phyloP scores from a whole-genome alignment of 2,113 vertebrate genomes.

The Limanda limanda region DNA sequence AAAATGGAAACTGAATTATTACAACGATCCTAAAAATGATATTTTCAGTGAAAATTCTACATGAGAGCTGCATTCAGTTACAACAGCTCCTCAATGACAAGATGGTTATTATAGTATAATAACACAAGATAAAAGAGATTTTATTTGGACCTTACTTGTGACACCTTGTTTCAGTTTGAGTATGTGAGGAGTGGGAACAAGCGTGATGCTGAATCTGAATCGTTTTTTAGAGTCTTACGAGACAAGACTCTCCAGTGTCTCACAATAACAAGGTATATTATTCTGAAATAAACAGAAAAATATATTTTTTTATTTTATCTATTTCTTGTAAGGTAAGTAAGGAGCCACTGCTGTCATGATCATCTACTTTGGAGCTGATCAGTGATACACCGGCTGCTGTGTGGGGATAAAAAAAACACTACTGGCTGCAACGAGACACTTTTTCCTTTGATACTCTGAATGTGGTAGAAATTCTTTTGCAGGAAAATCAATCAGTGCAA shows the following conservation, averaged over 20 bases:
- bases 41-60: neutral
- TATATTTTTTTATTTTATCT: neutral
- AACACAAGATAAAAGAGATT: too few species aligned
- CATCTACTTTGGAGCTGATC: neutral
- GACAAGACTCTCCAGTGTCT: too few species aligned
- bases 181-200: too few species aligned
- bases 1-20: neutral
- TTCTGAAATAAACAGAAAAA: too few species aligned
- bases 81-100: too few species aligned
- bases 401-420: neutral
- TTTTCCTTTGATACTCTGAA: too few species aligned
- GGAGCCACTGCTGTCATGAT: conserved; percentile 3
- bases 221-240: too few species aligned
- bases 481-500: conserved; percentile 6
- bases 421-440: neutral
- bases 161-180: too few species aligned
- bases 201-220: too few species aligned
- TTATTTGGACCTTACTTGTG: too few species aligned
- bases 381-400: neutral
- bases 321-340: neutral
- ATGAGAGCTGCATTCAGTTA: neutral
- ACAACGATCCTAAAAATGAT: neutral
- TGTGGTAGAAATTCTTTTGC: neutral
- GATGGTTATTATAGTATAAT: too few species aligned
- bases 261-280: too few species aligned